Evolutionary conservation across 2,113 vertebrate species (phyloP), one percentile per base, ranked within the genome.

Genomic region (Neogobius melanostomus): DNA sequence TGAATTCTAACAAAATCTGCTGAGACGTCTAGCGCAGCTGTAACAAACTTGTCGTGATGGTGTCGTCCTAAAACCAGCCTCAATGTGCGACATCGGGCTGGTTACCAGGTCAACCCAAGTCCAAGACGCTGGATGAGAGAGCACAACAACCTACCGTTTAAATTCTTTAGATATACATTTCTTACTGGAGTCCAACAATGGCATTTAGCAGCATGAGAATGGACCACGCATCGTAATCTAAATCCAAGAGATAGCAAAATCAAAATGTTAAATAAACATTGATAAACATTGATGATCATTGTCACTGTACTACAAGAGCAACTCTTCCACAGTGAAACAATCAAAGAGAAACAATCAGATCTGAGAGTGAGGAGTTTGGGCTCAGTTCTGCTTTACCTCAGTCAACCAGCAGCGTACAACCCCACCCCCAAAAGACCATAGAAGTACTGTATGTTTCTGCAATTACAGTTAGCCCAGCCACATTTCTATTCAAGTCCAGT

Each of bases 1-100:
- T 95, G 93, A 85, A 81, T 95, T 94, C 94, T 97, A 98, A 93
- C 93, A 97, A 98, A 98, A 96, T 96, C 93, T 93, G 94, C 84
- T 79, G 85, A 82, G 81, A 87, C 82, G 69, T 75, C 94, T 95
- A 95, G 28, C 90, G 92, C 87, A 92, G 89, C 93, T 94, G 93
- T 94, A 96, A 95, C 93, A 96, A 97, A 98, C 93, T 89, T 6
- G 93, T 94, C 92, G 93, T 93, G 93, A 94, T 82, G 93, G 88
- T 92, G 94, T 86, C 90, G 88, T 93, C 91, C 95, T 91, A 95
- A 95, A 93, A 92, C 93, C 93, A 94, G 77, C 79, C 80, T 72
- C 72, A 66, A 72, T 84, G 91, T 87, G 83, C 71, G 80, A 85
- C 62, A 49, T 69, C 77, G 15, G 15, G 67, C 86, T 84, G 83